phyloP scores from a whole-genome alignment of 1,140 invertebrate genomes.

The Nasonia giraulti region DNA sequence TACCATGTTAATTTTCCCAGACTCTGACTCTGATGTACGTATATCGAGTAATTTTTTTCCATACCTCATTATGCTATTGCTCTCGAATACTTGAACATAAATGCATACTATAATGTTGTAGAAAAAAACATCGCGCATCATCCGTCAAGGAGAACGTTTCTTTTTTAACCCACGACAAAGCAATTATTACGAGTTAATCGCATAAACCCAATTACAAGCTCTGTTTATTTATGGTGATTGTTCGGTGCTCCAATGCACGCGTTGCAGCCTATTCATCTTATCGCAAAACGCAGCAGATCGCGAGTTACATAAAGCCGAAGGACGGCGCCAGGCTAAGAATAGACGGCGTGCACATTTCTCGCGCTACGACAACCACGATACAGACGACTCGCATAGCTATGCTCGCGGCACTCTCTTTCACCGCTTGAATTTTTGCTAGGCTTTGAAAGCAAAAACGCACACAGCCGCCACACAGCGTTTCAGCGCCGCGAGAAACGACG shows the following conservation, averaged over 20 bases:
- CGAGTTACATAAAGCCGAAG: constrained; percentile 65
- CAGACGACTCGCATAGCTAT: constrained; percentile 19
- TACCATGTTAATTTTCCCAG: no score
- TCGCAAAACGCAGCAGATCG: constrained; percentile 1
- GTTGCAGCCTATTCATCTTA: constrained; percentile 11
- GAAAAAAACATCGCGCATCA: background rate
- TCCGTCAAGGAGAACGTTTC: background rate
- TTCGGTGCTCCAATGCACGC: background rate
- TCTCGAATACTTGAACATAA: no score
- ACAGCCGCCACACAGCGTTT: no score
- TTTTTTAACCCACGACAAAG: background rate
- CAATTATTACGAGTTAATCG: background rate
- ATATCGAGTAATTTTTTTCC: no score
- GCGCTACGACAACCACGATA: constrained; percentile 4
- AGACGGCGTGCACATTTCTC: constrained; percentile 59
- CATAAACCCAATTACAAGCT: background rate
- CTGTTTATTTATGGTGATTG: background rate
- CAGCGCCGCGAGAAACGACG: background rate
- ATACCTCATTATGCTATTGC: no score
- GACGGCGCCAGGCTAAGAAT: constrained; percentile 68
- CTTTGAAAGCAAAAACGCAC: background rate
- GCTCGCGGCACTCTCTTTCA: constrained; percentile 31
- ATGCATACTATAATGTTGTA: no score
- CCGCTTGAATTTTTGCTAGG: constrained; percentile 13
- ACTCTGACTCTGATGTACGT: no score